Base-by-base conservation (phyloP, 1,140 invertebrate species). In the Papilio glaucus region DNA sequence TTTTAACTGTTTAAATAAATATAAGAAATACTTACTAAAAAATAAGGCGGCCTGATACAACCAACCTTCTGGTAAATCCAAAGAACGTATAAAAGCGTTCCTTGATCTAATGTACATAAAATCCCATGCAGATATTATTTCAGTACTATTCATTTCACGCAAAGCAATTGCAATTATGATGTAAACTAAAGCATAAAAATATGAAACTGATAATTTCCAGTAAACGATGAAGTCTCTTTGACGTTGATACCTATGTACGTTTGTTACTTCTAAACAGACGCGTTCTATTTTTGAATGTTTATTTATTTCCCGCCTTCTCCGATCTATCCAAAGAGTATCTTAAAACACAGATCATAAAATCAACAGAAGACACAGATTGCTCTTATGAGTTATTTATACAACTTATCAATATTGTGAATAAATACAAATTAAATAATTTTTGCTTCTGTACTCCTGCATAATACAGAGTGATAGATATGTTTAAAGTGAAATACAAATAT, bases 11-110 rank as follows among this genome's bases (percentile, higher is more conserved):
- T n/a, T n/a, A n/a, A n/a, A n/a, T n/a, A 33, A 8, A 37, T 37
- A 33, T 33, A 4, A 33, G 8, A 62, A 67, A 60, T 67, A 88
- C 87, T 87, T 81, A 91, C 88, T 77, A 53, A 83, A 73, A 60
- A 74, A 62, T 18, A 72, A 75, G 0, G 79, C 79, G 38, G 90
- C 42, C 33, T 69, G 74, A 63, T 85, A 75, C 10, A 91, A 76
- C 80, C 79, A 85, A n/a, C 90, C 90, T 60, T 82, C 80, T 4
- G 84, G 77, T 13, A 74, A 63, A 73, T 92, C 87, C 63, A 80
- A 82, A 13, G 86, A 88, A 1, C 88, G 83, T 24, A 92, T 86
- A 0, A 90, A 10, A 18, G 57, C 71, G 75, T 92, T 92, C 33
- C 89, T 82, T 6, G 78, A 61, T n/a, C 78, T 74, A 24, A 71